Conservation (phyloP, 2,888 invertebrate genomes). For the Pyrrhosoma nymphula region DNA sequence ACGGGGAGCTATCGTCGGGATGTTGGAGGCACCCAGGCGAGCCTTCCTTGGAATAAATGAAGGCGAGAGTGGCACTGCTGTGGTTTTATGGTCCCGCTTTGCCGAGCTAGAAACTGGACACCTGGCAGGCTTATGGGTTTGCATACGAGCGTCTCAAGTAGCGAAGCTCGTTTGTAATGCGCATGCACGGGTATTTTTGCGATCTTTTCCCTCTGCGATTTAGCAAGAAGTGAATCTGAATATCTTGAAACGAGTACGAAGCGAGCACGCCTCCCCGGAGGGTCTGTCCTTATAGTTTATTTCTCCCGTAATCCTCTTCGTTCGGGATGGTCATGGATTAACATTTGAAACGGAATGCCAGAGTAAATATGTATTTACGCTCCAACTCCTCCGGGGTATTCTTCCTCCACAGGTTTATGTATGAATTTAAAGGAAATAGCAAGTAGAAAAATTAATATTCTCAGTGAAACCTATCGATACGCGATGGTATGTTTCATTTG, state of each 20-base stretch:
- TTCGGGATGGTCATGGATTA: no score
- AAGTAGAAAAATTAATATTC: no score
- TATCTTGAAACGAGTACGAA: not conserved
- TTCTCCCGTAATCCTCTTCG: not conserved
- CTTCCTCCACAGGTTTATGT: no score
- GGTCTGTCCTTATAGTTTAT: not conserved
- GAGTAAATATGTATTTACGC: no score
- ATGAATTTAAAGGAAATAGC: no score
- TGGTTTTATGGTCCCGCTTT: not conserved
- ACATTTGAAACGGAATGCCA: no score
- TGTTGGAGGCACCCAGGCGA: no score
- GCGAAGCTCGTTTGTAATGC: not conserved
- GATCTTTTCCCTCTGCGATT: not conserved
- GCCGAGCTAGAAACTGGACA: not conserved
- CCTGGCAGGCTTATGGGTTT: slow-evolving; percentile 4
- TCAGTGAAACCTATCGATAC: no score
- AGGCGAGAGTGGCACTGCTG: not conserved
- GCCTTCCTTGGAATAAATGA: not conserved
- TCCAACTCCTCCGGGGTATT: no score
- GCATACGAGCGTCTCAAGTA: not conserved
- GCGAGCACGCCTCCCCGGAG: not conserved
- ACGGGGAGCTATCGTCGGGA: not conserved
- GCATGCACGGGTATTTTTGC: not conserved
- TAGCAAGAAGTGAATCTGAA: not conserved
- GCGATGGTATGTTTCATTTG: no score